A percentile compares a stretch with the other conserved stretches of the same genome.
These are phyloP conservation scores for Squalus acanthias DNA, from an alignment of 2,797 vertebrate genomes.

Conservation along the genomic window DNA sequence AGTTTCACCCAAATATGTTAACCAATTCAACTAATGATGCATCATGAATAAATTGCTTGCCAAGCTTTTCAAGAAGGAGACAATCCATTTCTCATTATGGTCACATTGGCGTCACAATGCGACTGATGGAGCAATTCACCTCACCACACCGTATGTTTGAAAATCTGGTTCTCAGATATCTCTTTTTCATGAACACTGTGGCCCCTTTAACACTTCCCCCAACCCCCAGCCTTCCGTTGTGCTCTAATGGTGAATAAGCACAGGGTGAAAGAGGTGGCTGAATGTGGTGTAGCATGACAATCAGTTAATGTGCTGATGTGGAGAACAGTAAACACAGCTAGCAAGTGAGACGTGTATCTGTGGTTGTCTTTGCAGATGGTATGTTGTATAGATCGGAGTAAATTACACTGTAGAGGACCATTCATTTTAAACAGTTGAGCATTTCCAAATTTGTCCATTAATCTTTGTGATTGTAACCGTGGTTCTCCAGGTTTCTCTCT, in stretches of 20 bases:
- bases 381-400: not conserved
- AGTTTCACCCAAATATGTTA: no score
- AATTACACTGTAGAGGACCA: not conserved
- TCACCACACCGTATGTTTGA: not conserved
- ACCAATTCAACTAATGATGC: no score
- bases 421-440: not conserved
- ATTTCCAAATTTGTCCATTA: not conserved
- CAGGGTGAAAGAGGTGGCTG: not conserved
- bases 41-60: no score
- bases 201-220: not conserved
- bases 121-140: not conserved
- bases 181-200: not conserved
- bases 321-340: not conserved
- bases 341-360: not conserved
- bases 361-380: not conserved
- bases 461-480: not conserved
- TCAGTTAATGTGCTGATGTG: not conserved
- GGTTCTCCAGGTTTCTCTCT: slow-evolving; percentile 17
- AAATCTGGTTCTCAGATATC: not conserved
- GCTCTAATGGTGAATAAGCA: not conserved
- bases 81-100: no score
- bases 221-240: not conserved
- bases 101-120: no score
- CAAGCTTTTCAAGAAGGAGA: no score
- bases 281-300: not conserved